Evolutionary conservation across 1,140 invertebrate species (phyloP).

Genomic region (Drosophila eugracilis): DNA sequence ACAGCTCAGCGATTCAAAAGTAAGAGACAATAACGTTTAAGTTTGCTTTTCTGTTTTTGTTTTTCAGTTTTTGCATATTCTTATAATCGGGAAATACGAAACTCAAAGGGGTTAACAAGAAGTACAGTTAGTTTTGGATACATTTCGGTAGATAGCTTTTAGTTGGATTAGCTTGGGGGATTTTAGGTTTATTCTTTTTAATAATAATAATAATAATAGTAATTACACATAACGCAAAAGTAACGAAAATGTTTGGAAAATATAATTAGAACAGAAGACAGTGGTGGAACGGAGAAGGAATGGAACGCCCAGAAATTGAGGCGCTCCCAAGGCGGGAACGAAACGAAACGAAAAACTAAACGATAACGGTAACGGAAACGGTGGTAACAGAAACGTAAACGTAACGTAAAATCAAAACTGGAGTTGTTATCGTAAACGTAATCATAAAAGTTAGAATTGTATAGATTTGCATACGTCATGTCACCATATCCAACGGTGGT

Average conservation of each 20-base stretch:
- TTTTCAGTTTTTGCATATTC: conserved; percentile 31
- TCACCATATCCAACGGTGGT: conserved; percentile 99
- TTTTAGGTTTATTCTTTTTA: too few relatives aligned
- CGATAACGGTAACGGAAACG: conserved; percentile 15
- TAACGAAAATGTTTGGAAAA: conserved; percentile 36
- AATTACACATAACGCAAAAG: conserved; percentile 48
- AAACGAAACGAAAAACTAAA: conserved; percentile 28
- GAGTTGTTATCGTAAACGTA: conserved; percentile 73
- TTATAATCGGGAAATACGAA: conserved; percentile 36
- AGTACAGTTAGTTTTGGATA: conserved; percentile 42
- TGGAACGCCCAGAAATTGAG: conserved; percentile 7
- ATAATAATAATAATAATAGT: too few relatives aligned
- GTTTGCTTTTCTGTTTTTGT: too few relatives aligned
- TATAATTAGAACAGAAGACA: conserved; percentile 23
- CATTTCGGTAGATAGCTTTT: conserved; percentile 37
- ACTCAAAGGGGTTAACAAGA: conserved; percentile 34
- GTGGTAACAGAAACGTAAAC: background rate
- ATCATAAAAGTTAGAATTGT: conserved; percentile 77
- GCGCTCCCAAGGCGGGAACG: conserved; percentile 12
- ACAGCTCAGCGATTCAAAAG: conserved; percentile 62
- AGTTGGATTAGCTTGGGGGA: conserved; percentile 23
- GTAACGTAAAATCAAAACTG: conserved; percentile 48
- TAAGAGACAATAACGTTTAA: conserved; percentile 49
- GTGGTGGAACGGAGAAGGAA: conserved; percentile 28
- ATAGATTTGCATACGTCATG: conserved; percentile 95